Conservation (phyloP, 2,888 invertebrate species). For the Lepidochitona cinerea region DNA sequence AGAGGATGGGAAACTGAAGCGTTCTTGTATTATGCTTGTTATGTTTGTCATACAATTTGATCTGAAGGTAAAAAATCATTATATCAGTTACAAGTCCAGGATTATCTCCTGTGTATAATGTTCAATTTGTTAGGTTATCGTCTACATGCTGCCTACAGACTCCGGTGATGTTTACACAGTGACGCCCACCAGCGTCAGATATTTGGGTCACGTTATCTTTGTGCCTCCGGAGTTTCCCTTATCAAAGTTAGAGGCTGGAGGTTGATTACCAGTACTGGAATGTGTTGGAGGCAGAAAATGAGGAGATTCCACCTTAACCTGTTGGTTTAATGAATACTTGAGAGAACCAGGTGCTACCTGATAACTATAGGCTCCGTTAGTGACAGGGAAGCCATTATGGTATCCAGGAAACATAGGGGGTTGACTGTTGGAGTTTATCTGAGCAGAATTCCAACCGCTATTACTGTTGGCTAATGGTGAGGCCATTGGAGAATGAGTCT, state of each 20-base stretch:
- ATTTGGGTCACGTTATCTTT: not conserved
- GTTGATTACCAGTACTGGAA: not conserved
- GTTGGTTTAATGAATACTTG: not conserved
- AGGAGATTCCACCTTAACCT: not conserved
- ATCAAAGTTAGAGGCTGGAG: not conserved
- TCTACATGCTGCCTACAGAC: no score
- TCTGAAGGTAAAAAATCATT: no score
- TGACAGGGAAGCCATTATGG: not conserved
- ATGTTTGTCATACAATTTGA: no score
- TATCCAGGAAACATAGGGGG: not conserved
- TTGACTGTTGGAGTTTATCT: not conserved
- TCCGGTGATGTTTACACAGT: no score
- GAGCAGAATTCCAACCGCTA: not conserved
- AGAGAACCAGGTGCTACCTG: not conserved
- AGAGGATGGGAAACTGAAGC: no score
- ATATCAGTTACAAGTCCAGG: no score
- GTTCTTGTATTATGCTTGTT: no score
- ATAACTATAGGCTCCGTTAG: not conserved
- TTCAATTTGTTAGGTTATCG: no score
- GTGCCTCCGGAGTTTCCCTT: conserved; percentile 1
- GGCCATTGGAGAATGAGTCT: not conserved
- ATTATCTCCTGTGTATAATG: no score
- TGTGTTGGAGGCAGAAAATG: not conserved
- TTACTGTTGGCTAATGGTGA: not conserved
- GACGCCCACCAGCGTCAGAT: not conserved